These are phyloP conservation scores for Bombus superbus DNA, from an alignment of 1,140 invertebrate genomes.

Conservation along the genomic window DNA sequence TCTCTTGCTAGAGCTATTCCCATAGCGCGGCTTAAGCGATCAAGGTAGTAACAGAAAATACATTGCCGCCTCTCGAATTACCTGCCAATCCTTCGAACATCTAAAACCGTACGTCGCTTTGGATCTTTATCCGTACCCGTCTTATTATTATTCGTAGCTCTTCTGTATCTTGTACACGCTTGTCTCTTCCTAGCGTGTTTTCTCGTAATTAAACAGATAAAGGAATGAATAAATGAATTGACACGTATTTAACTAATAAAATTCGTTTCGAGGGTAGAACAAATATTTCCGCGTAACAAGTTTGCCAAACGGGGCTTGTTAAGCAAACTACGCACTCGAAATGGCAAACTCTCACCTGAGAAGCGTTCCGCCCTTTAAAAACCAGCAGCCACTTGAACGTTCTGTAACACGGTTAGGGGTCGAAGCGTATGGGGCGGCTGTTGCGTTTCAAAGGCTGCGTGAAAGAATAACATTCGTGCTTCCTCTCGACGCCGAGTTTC, in stretches of 20 bases:
- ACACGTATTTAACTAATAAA: not conserved
- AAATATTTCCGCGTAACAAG: not conserved
- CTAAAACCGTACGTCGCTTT: too few relatives aligned
- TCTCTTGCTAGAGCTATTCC: not conserved
- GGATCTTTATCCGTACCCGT: too few relatives aligned
- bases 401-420: not conserved
- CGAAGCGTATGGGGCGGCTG: not conserved
- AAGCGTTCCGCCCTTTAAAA: not conserved
- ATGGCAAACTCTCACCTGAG: not conserved
- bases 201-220: not conserved
- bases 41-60: not conserved
- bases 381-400: conserved; percentile 10
- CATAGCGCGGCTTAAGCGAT: not conserved
- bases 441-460: not conserved
- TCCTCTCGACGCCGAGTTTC: not conserved
- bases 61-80: not conserved
- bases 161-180: too few relatives aligned
- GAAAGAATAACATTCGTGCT: not conserved
- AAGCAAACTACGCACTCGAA: not conserved
- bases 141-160: too few relatives aligned
- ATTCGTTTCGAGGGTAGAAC: not conserved
- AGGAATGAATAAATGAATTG: not conserved
- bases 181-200: not conserved
- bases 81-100: not conserved
- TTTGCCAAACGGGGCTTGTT: not conserved